Conservation (phyloP, 2,797 vertebrate species). For the Parauchenoglanis ngamensis region DNA sequence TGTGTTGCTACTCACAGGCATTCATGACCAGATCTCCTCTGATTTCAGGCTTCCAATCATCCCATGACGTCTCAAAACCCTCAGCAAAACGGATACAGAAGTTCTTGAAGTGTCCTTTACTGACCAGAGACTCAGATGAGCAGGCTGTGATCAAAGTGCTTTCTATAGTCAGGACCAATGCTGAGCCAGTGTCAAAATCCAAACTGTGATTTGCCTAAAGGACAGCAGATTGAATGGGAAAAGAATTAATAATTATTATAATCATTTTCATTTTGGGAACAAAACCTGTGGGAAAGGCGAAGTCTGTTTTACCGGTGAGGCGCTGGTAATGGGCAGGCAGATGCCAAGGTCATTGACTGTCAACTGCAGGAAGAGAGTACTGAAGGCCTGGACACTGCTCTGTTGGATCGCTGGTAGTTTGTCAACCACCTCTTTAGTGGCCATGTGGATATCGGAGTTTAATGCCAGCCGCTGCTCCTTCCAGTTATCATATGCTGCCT, state of each 20-base stretch:
- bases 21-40: constrained; percentile 94
- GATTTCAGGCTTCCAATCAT: constrained; percentile 98
- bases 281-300: neutral
- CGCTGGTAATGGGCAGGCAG: constrained; percentile 92
- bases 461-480: constrained; percentile 96
- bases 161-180: constrained; percentile 95
- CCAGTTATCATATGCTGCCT: constrained; percentile 98
- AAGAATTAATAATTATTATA: constrained; percentile 13
- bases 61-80: constrained; percentile 98
- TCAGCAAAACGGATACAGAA: constrained; percentile 99
- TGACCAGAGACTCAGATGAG: constrained; percentile 96
- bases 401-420: constrained; percentile 98
- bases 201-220: constrained; percentile 88
- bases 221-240: constrained; percentile 11
- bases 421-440: constrained; percentile 97
- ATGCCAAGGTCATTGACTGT: constrained; percentile 98
- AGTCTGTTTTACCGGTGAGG: constrained; percentile 69
- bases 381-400: constrained; percentile 95
- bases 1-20: constrained; percentile 85
- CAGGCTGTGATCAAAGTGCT: constrained; percentile 98
- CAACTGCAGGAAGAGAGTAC: constrained; percentile 96
- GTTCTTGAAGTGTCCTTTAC: constrained; percentile 99
- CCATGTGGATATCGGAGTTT: constrained; percentile 97
- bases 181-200: constrained; percentile 94
- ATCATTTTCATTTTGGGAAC: neutral